Conservation (phyloP, 2,797 vertebrate genomes). For the Fringilla coelebs region DNA sequence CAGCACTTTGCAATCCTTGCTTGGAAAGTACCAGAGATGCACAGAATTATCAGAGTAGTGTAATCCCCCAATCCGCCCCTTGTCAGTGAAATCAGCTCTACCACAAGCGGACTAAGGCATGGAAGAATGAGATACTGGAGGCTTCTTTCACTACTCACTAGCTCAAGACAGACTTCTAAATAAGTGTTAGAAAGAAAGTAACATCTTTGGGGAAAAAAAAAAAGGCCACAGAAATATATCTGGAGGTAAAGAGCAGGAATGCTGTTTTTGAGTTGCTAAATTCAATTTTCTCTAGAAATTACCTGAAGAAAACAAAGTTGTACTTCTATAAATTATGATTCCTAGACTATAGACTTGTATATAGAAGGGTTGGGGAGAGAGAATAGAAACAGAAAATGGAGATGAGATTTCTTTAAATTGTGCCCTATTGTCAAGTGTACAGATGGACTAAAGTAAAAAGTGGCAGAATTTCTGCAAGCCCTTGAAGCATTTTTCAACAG, state of each 20-base stretch:
- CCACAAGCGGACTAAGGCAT: neutral
- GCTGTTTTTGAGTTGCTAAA: neutral
- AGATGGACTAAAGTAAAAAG: neutral
- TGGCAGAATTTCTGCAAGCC: slow-evolving; percentile 39
- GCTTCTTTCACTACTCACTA: neutral
- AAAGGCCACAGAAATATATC: neutral
- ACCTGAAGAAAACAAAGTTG: neutral
- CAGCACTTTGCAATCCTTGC: neutral
- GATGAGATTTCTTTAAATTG: neutral
- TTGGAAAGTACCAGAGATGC: neutral
- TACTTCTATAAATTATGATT: neutral
- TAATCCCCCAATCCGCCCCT: neutral
- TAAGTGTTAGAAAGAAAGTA: neutral
- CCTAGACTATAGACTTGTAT: neutral
- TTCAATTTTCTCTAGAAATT: neutral
- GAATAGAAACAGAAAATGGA: neutral
- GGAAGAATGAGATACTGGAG: neutral
- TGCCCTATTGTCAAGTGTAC: neutral
- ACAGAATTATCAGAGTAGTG: neutral
- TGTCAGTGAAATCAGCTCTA: neutral
- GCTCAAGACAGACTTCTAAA: neutral
- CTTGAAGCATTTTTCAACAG: slow-evolving; percentile 28
- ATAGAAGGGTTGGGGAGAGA: neutral
- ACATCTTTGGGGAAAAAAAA: neutral
- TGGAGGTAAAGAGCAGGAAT: neutral